Conservation (phyloP, 2,797 vertebrate genomes). For the Poecilia wingei region DNA sequence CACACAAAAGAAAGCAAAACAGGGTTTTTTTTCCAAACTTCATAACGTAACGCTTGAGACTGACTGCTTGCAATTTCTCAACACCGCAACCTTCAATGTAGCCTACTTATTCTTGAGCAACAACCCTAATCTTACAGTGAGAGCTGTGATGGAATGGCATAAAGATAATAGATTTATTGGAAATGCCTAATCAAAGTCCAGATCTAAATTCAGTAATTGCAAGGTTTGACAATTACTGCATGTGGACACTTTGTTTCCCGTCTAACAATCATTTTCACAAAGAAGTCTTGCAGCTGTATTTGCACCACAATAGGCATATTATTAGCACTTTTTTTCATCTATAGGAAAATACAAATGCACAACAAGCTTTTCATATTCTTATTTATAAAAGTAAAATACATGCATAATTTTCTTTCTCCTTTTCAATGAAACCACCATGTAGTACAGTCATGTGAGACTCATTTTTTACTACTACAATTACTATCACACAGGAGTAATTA, state of each 20-base stretch:
- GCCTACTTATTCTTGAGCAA: neutral
- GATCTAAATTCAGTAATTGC: neutral
- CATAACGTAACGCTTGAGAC: too few species aligned
- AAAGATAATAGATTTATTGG: too few species aligned
- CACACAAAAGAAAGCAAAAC: constrained; percentile 19
- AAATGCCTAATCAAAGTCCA: neutral
- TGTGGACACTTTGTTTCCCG: neutral
- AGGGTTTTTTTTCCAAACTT: neutral
- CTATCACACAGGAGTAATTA: neutral
- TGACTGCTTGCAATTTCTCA: too few species aligned
- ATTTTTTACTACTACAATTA: neutral
- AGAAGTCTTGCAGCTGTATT: neutral
- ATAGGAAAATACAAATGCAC: neutral
- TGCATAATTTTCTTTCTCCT: neutral
- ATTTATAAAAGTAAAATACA: neutral
- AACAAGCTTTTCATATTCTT: neutral
- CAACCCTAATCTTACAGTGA: neutral
- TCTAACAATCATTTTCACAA: neutral
- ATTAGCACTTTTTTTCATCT: neutral
- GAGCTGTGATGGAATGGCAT: neutral
- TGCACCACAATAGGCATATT: neutral
- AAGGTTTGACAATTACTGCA: neutral
- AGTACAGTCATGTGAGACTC: neutral
- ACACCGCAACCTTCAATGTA: too few species aligned
- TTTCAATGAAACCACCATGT: neutral